phyloP scores from a whole-genome alignment of 2,888 invertebrate species.

The Halictus ligatus region DNA sequence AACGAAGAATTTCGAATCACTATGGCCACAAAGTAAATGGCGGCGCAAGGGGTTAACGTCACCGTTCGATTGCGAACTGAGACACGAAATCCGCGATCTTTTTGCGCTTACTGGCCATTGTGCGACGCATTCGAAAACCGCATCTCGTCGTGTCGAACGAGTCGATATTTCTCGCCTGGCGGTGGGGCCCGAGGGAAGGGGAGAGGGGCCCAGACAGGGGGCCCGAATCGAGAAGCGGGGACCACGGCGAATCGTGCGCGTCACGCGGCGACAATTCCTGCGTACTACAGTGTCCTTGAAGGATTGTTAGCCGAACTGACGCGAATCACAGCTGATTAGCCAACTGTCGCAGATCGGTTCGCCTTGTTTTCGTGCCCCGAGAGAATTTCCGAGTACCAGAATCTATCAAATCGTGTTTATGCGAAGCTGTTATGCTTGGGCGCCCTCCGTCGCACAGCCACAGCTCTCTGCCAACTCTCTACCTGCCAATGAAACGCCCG shows the following conservation, averaged over 20 bases:
- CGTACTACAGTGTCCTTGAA: constrained; percentile 43
- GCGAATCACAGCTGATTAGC: not conserved
- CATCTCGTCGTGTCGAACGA: constrained; percentile 1
- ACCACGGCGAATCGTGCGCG: not conserved
- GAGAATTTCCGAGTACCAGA: constrained; percentile 14
- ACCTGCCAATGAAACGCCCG: constrained; percentile 79
- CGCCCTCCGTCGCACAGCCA: constrained; percentile 46
- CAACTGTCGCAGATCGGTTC: constrained; percentile 27
- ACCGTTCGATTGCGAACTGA: not conserved
- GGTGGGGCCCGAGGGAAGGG: not conserved
- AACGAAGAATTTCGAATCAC: no score
- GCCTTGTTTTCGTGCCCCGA: constrained; percentile 54
- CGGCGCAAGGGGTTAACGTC: not conserved
- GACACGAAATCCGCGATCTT: not conserved
- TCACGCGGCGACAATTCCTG: constrained; percentile 13
- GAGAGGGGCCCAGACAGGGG: not conserved
- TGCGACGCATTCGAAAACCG: not conserved
- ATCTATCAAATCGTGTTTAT: constrained; percentile 59
- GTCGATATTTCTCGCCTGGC: constrained; percentile 8
- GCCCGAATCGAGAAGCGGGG: not conserved
- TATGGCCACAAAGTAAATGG: no score
- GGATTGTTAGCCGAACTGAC: constrained; percentile 51
- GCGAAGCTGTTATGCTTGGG: constrained; percentile 44
- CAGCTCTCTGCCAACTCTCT: constrained; percentile 58
- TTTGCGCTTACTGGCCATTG: not conserved